phyloP scores from a whole-genome alignment of 2,797 vertebrate genomes.

The Zenarchopterus dispar region DNA sequence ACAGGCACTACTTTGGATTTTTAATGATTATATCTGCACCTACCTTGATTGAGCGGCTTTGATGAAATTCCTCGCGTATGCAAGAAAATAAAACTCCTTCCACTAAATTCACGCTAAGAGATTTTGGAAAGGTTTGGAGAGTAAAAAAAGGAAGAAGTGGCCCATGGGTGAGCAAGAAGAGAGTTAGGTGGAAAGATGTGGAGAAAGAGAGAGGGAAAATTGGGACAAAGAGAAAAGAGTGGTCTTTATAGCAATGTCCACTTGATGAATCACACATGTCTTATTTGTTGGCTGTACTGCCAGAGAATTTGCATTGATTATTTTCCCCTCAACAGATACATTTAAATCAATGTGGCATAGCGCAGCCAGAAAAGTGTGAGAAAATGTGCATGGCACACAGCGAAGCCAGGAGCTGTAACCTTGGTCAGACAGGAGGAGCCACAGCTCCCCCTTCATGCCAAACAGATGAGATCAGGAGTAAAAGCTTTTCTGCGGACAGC shows the following conservation, averaged over 20 bases:
- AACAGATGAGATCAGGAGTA: constrained; percentile 82
- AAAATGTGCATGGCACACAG: constrained; percentile 77
- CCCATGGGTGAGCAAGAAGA: constrained; percentile 81
- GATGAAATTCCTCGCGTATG: constrained; percentile 81
- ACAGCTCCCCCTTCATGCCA: constrained; percentile 98
- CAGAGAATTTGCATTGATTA: constrained; percentile 98
- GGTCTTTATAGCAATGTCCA: constrained; percentile 90
- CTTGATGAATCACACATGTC: constrained; percentile 91
- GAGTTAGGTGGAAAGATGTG: constrained; percentile 15
- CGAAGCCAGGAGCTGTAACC: constrained; percentile 72
- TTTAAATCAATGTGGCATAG: constrained; percentile 91
- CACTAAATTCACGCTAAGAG: constrained; percentile 86
- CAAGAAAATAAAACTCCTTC: constrained; percentile 84
- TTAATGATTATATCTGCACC: constrained; percentile 87
- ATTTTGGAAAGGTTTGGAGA: constrained; percentile 80
- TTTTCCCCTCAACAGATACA: constrained; percentile 93
- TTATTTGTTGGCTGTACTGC: constrained; percentile 87
- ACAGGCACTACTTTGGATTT: constrained; percentile 65
- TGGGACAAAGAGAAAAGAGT: constrained; percentile 77
- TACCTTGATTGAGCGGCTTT: constrained; percentile 87
- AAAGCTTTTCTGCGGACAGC: constrained; percentile 48
- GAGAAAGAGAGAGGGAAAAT: constrained; percentile 44
- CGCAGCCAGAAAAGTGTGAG: constrained; percentile 83
- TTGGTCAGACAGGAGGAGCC: constrained; percentile 86
- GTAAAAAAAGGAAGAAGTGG: constrained; percentile 78